phyloP scores from a whole-genome alignment of 2,113 vertebrate species.

The Dasypus novemcinctus region DNA sequence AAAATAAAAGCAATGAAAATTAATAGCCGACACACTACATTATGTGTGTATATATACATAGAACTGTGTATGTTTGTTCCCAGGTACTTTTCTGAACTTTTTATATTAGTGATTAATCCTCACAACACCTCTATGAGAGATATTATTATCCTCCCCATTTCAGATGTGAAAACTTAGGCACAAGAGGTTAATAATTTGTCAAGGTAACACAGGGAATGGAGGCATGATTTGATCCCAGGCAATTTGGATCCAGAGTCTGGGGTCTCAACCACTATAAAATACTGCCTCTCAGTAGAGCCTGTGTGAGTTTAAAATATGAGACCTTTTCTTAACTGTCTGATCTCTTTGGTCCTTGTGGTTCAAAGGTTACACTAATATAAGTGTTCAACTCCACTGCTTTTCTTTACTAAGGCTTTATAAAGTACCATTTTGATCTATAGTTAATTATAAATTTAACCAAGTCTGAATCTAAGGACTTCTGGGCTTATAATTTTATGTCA shows the following conservation, averaged over 20 bases:
- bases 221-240: background rate
- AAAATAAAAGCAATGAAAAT: background rate
- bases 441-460: slow-evolving; percentile 7
- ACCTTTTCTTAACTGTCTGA: background rate
- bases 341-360: background rate
- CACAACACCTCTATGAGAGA: background rate
- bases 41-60: background rate
- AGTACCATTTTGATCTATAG: background rate
- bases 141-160: background rate
- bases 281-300: background rate
- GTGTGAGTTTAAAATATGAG: background rate
- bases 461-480: background rate
- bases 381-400: background rate
- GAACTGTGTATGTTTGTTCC: background rate
- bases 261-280: background rate
- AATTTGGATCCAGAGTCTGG: background rate
- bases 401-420: slow-evolving; percentile 4
- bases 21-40: background rate
- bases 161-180: slow-evolving; percentile 3
- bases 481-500: slow-evolving; percentile 9
- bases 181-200: background rate
- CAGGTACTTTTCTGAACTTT: background rate
- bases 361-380: background rate
- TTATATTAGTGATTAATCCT: background rate
- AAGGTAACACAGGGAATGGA: background rate